Percentiles rank a stretch among this genome's conserved stretches.
These are phyloP conservation scores for Archocentrus centrarchus DNA, from an alignment of 2,113 vertebrate species.

Conservation along the genomic window DNA sequence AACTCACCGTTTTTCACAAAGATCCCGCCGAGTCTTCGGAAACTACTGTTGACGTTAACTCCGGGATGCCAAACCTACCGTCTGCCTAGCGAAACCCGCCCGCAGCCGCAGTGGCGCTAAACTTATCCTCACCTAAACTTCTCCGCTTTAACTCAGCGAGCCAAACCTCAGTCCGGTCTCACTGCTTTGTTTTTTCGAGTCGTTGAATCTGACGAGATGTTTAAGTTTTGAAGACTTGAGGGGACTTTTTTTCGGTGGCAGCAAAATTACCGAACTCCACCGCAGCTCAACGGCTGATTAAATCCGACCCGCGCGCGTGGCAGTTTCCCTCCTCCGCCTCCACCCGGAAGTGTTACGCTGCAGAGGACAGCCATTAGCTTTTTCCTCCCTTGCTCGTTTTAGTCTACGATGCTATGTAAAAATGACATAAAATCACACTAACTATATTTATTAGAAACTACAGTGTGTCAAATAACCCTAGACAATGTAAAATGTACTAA, in stretches of 20 bases:
- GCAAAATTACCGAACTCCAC: neutral
- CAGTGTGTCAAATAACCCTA: no score
- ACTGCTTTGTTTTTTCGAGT: neutral
- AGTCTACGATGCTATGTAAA: no score
- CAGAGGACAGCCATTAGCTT: no score
- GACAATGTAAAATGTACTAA: no score
- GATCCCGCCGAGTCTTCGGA: neutral
- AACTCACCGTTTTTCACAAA: conserved; percentile 20
- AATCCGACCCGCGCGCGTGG: neutral
- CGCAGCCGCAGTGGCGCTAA: neutral
- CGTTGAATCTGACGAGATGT: neutral
- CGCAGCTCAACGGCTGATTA: neutral
- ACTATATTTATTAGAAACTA: no score
- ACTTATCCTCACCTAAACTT: neutral
- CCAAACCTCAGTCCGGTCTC: neutral
- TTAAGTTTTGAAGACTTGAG: no score
- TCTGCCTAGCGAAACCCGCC: neutral
- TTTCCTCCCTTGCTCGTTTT: no score
- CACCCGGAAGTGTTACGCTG: neutral
- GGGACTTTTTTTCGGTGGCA: neutral
- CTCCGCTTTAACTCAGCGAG: neutral
- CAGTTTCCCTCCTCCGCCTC: neutral
- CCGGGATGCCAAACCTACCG: neutral
- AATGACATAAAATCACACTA: no score
- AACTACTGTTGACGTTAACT: no score